Evolutionary conservation across 1,140 invertebrate species (phyloP), one percentile per base, ranked within the genome.

Genomic region (Psilanteris sp.): DNA sequence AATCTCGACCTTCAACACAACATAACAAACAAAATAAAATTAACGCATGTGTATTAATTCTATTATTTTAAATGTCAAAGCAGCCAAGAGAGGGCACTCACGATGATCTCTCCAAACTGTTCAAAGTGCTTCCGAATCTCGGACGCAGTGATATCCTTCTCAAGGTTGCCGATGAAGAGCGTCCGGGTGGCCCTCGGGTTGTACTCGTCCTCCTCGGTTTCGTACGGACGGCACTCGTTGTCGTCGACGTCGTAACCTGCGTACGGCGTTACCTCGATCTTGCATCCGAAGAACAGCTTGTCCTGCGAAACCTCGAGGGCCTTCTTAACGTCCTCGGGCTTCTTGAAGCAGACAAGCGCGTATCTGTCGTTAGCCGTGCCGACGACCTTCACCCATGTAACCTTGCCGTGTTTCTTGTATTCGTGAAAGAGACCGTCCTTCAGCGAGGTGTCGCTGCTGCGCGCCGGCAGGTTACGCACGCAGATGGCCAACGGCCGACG

Each of bases 371-470:
- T 91, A 59, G 93, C 95, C 77, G 94, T 91, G 0, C 95, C 96
- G 11, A 95, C 92, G 10, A 98, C 91, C 83, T 95, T 97, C 15
- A 99, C 97, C 91, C 95, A 96, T 72, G 95, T 96, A 77, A 99
- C 96, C 90, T 98, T 98, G 15, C 97, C 97, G 89, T 98, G 96
- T 81, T 98, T 98, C 89, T 98, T 98, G 90, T 98, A 99, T 88
- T 98, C 97, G 89, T 99, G 97, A 90, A 97, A 99, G 61, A 99
- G 91, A 61, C 97, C 97, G 89, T 99, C 97, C 89, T 98, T 97
- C 59, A 99, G 90, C 64, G 96, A 98, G 64, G 96, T 97, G 89
- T 97, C 96, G 88, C 92, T 93, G 66, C 96, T 98, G 76, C 96
- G 90, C 32, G 93, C 91, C 50, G 96, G 96, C 72, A 98, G 89